A percentile compares a stretch with the other conserved stretches of the same genome.
Conservation (phyloP, 2,113 vertebrate genomes). For the Epinephelus cyanopodus region DNA sequence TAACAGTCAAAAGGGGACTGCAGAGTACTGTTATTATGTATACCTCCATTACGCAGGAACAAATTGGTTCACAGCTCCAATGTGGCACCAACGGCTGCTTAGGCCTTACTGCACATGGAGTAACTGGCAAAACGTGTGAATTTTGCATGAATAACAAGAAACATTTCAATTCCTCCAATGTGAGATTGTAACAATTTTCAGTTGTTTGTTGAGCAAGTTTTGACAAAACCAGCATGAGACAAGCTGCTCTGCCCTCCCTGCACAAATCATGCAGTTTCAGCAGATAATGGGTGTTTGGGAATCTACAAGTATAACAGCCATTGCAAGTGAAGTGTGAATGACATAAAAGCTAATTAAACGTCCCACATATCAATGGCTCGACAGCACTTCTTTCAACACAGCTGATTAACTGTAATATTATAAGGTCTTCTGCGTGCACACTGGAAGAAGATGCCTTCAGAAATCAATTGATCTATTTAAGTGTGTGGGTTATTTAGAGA, state of each 20-base stretch:
- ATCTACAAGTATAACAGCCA: slow-evolving; percentile 20
- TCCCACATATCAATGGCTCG: slow-evolving; percentile 57
- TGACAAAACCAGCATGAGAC: slow-evolving; percentile 4
- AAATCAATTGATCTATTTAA: slow-evolving; percentile 76
- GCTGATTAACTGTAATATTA: slow-evolving; percentile 68
- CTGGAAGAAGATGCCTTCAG: slow-evolving; percentile 47
- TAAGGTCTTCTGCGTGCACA: slow-evolving; percentile 47
- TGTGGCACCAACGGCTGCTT: background rate
- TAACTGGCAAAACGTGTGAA: background rate
- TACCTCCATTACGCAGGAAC: background rate
- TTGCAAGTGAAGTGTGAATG: slow-evolving; percentile 56
- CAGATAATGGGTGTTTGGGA: slow-evolving; percentile 41
- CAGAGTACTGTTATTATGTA: slow-evolving; percentile 1
- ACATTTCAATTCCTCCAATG: background rate
- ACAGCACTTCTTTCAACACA: slow-evolving; percentile 52
- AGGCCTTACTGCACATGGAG: background rate
- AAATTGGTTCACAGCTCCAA: slow-evolving; percentile 1
- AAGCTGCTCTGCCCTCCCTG: slow-evolving; percentile 4
- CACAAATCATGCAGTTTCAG: slow-evolving; percentile 35
- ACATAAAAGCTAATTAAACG: slow-evolving; percentile 72
- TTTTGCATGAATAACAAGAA: background rate
- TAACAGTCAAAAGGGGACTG: background rate
- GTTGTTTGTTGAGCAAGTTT: slow-evolving; percentile 1
- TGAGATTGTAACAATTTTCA: background rate
- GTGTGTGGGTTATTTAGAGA: slow-evolving; percentile 71